Base-by-base conservation (phyloP, 1,140 invertebrate species). In the Aphelinus certus region DNA sequence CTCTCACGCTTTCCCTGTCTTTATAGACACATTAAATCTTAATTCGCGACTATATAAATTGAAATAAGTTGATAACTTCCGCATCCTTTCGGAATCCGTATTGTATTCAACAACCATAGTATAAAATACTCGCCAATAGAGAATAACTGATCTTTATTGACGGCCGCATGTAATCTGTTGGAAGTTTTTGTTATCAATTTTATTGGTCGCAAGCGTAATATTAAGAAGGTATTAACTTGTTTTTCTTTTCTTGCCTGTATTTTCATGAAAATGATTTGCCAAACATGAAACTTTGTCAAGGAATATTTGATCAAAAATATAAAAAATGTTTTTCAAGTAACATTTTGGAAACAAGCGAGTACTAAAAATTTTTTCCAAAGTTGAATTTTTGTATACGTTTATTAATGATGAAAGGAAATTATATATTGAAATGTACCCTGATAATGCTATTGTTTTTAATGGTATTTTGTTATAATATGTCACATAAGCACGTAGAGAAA, bases 401-500 rank as follows among this genome's bases (percentile, higher is more conserved):
- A 69, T 68, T 72, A 78, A 71, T 7, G 49, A 58, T 72, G 65
- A 43, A 47, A 49, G 55, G 47, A 64, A 64, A 69, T 68, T n/a
- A 71, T 66, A 49, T 64, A 26, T 48, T n/a, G 62, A 63, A 60
- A 76, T 58, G n/a, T 67, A 72, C 55, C 49, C 3, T 66, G 47
- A 53, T 46, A 3, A 26, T 62, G 26, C 68, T 73, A 63, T 51
- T 49, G 46, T 68, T 42, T 66, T 72, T 66, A 77, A 64, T 42
- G n/a, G 64, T 51, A 53, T 46, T 64, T 67, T 67, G 49, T 53
- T 73, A 67, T 73, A 58, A 67, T 61, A 49, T 66, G 60, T 48
- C 64, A 70, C 64, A 62, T 60, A 53, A 56, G 74, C 51, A 62
- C 75, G 55, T 77, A 75, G 46, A 77, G 70, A 74, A 77, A 53